A percentile compares a stretch with the other conserved stretches of the same genome.
Conservation (phyloP, 2,888 invertebrate genomes). For the Allygus modestus region DNA sequence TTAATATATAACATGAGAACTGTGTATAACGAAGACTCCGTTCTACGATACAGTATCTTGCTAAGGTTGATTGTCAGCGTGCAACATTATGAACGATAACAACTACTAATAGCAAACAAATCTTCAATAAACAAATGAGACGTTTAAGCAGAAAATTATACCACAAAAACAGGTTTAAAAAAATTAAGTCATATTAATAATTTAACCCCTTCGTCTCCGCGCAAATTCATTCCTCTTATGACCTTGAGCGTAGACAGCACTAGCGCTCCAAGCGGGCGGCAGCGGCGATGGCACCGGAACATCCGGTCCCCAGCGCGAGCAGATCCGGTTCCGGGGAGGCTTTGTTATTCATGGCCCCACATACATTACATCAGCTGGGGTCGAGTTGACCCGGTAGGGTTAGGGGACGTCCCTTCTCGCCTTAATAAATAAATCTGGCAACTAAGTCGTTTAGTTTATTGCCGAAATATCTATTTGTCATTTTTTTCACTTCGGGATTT, state of each 20-base stretch:
- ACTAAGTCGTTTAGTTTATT: conserved; percentile 30
- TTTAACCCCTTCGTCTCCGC: too few relatives aligned
- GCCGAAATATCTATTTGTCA: conserved; percentile 17
- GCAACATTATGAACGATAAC: too few relatives aligned
- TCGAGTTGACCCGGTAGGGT: conserved; percentile 50
- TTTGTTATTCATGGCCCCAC: conserved; percentile 51
- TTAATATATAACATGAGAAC: too few relatives aligned
- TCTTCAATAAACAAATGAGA: too few relatives aligned
- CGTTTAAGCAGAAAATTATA: too few relatives aligned
- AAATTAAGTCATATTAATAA: too few relatives aligned
- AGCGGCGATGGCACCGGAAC: conserved; percentile 43
- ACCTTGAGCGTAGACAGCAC: neutral
- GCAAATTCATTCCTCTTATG: too few relatives aligned
- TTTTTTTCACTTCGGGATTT: neutral
- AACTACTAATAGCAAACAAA: too few relatives aligned
- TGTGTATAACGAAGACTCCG: too few relatives aligned
- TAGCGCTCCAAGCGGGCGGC: conserved; percentile 24
- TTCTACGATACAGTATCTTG: too few relatives aligned
- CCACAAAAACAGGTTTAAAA: too few relatives aligned
- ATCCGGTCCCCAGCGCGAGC: conserved; percentile 28
- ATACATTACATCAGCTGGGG: conserved; percentile 53
- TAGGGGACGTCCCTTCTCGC: neutral
- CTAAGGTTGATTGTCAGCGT: too few relatives aligned
- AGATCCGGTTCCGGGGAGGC: conserved; percentile 48
- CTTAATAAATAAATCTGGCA: conserved; percentile 14